A percentile compares a stretch with the other conserved stretches of the same genome.
Conservation (phyloP, 2,113 vertebrate species). For the Hydropotes inermis region DNA sequence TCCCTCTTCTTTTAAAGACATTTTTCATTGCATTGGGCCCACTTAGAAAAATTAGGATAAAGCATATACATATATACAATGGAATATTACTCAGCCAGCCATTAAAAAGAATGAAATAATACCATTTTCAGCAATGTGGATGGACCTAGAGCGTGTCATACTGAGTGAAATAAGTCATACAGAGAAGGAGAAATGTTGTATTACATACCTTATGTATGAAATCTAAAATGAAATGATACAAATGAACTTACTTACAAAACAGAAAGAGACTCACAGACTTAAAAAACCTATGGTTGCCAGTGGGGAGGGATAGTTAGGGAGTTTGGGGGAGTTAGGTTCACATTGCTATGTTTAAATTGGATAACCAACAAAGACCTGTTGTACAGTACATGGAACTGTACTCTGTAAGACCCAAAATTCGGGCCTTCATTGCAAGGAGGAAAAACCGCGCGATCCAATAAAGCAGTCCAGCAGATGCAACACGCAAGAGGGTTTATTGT, state of each 20-base stretch:
- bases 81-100: neutral
- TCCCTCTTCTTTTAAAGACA: neutral
- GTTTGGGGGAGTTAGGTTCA: neutral
- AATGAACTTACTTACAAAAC: neutral
- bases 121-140: neutral
- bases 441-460: too few species aligned
- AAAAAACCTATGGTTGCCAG: neutral
- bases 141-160: neutral
- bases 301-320: neutral
- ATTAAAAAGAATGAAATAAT: neutral
- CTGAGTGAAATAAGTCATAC: neutral
- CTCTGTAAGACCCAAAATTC: too few species aligned
- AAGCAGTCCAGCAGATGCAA: too few species aligned
- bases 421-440: too few species aligned
- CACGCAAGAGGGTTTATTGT: too few species aligned
- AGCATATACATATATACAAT: neutral
- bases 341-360: neutral
- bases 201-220: neutral
- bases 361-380: neutral
- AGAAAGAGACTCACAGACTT: neutral
- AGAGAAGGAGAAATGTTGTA: neutral
- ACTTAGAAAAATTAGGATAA: neutral
- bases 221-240: neutral
- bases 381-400: neutral
- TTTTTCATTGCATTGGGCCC: neutral